Evolutionary conservation across 2,797 vertebrate genomes (phyloP).

Genomic region (Spinus pinus): DNA sequence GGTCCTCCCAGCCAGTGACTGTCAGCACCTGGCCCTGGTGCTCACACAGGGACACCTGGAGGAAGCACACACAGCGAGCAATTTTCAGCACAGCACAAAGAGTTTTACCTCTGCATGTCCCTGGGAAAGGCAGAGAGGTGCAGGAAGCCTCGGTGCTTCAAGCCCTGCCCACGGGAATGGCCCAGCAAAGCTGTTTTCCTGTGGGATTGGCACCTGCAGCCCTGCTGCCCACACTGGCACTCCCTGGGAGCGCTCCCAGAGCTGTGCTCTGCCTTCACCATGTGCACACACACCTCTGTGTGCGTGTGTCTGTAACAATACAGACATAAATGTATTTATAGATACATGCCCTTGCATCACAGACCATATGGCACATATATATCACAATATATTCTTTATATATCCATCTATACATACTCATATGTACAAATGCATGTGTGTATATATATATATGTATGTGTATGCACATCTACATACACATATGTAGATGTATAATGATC

Average conservation of each 20-base stretch:
- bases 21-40: not conserved
- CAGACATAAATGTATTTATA: accelerated
- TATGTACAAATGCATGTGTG: no score
- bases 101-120: not conserved
- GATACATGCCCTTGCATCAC: accelerated
- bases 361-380: no score
- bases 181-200: not conserved
- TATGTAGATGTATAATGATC: not conserved
- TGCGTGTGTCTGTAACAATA: not conserved
- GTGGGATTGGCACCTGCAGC: not conserved
- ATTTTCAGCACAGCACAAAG: not conserved
- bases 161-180: accelerated
- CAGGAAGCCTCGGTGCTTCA: not conserved
- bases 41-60: not conserved
- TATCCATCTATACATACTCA: no score
- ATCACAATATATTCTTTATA: not conserved
- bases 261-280: accelerated
- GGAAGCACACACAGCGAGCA: not conserved
- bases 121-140: not conserved
- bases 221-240: not conserved
- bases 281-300: accelerated
- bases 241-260: not conserved
- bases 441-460: not conserved
- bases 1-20: not conserved
- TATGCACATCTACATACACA: not conserved